These are phyloP conservation scores for Parauchenoglanis punctatus DNA, from an alignment of 2,797 vertebrate genomes.

Conservation along the genomic window DNA sequence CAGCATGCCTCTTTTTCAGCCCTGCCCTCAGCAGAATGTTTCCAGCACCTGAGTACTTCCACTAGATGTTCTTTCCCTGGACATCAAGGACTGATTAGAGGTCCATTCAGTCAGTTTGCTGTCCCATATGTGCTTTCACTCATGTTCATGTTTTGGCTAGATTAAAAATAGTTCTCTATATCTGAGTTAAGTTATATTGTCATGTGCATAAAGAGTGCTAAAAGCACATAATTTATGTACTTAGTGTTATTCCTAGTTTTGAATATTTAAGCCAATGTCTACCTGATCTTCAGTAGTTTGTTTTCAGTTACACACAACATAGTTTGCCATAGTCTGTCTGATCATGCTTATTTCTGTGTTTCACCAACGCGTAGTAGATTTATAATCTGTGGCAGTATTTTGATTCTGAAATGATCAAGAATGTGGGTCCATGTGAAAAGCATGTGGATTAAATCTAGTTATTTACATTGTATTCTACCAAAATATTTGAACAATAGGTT, in stretches of 20 bases:
- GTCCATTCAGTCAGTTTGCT: not conserved
- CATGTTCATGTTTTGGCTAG: not conserved
- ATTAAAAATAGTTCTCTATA: not conserved
- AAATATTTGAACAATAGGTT: no score
- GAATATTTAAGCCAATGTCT: not conserved
- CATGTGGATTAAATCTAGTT: not conserved
- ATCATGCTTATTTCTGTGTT: not conserved
- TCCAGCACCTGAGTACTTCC: not conserved
- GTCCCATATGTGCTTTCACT: not conserved
- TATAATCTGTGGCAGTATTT: not conserved
- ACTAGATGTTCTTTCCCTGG: not conserved
- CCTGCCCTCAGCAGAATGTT: not conserved
- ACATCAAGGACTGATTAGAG: not conserved
- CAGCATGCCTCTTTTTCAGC: not conserved
- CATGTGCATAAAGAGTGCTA: not conserved
- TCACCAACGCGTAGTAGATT: not conserved
- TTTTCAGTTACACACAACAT: no score
- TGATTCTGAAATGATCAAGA: not conserved
- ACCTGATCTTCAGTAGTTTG: no score
- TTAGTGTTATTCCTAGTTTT: not conserved
- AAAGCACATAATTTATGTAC: not conserved
- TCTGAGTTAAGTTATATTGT: not conserved
- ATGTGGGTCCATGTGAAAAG: not conserved
- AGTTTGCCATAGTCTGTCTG: not conserved
- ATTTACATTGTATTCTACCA: not conserved